Evolutionary conservation across 2,888 invertebrate genomes (phyloP).

Genomic region (Candidula unifasciata): DNA sequence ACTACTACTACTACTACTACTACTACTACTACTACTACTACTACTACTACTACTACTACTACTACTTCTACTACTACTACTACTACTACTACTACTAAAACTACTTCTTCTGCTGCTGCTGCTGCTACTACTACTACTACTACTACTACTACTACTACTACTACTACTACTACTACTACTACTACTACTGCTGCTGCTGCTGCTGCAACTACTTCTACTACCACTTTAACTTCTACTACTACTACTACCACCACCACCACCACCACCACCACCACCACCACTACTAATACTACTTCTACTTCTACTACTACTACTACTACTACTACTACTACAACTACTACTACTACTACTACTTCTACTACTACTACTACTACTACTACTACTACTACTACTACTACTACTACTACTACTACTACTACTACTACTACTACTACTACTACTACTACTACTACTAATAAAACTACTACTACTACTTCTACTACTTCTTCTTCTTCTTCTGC

Average conservation of each 20-base stretch:
- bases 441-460: too few relatives aligned
- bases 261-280: too few relatives aligned
- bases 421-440: neutral
- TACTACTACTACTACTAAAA: slow-evolving; percentile 16
- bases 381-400: slow-evolving; percentile 23
- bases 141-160: slow-evolving; percentile 18
- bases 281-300: too few relatives aligned
- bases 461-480: too few relatives aligned
- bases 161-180: neutral
- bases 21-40: slow-evolving; percentile 35
- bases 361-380: slow-evolving; percentile 34
- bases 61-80: slow-evolving; percentile 34
- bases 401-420: slow-evolving; percentile 14
- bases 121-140: slow-evolving; percentile 13
- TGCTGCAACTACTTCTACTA: too few relatives aligned
- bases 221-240: too few relatives aligned
- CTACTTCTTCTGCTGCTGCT: neutral
- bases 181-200: too few relatives aligned
- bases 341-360: slow-evolving; percentile 11
- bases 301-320: slow-evolving; percentile 8
- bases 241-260: too few relatives aligned
- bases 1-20: slow-evolving; percentile 36
- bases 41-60: slow-evolving; percentile 36
- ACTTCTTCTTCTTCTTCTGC: too few relatives aligned
- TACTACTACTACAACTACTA: slow-evolving; percentile 16